These are phyloP conservation scores for Microtus montanus DNA, from an alignment of 2,113 vertebrate species.

Conservation along the genomic window DNA sequence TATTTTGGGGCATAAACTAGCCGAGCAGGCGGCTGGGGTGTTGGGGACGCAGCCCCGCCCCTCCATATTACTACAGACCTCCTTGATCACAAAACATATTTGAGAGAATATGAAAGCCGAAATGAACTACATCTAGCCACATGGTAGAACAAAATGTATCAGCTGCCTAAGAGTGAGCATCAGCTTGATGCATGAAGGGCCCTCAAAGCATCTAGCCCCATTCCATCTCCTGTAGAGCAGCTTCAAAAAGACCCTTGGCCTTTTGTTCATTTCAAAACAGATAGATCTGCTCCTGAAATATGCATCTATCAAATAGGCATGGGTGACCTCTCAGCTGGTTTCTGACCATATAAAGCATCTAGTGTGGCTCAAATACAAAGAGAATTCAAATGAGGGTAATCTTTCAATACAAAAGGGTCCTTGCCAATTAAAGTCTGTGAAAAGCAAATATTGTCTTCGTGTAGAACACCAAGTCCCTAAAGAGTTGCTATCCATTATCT, in stretches of 20 bases:
- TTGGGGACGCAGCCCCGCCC: no score
- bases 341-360: background rate
- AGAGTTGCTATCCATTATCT: conserved; percentile 45
- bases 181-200: background rate
- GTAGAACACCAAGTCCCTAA: conserved; percentile 52
- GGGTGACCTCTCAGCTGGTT: conserved; percentile 47
- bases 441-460: background rate
- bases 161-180: conserved; percentile 6
- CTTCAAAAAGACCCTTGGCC: conserved; percentile 55
- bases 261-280: conserved; percentile 70
- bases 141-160: background rate
- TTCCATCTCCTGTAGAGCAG: conserved; percentile 21
- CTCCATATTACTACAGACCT: no score
- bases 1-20: no score
- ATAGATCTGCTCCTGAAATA: conserved; percentile 42
- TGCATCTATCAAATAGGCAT: conserved; percentile 36
- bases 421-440: conserved; percentile 72
- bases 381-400: conserved; percentile 64
- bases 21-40: no score
- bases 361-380: conserved; percentile 36
- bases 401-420: conserved; percentile 58
- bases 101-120: background rate
- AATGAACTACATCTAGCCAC: background rate
- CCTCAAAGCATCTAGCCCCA: conserved; percentile 22
- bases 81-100: conserved; percentile 22